phyloP scores from a whole-genome alignment of 2,797 vertebrate genomes.

The Melanotaenia trifasciata region DNA sequence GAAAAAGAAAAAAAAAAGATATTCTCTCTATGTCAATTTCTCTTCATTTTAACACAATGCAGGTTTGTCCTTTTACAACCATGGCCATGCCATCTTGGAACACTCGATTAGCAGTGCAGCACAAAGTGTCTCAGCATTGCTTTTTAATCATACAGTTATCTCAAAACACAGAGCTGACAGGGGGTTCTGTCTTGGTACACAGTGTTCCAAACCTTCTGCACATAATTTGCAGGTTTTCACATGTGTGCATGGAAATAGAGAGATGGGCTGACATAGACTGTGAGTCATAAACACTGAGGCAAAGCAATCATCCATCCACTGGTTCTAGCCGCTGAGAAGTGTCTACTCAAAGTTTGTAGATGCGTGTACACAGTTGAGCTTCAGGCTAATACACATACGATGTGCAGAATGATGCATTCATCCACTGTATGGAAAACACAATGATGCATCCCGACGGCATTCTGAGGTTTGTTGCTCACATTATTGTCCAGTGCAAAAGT shows the following conservation, averaged over 20 bases:
- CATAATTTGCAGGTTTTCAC: slow-evolving; percentile 19
- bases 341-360: slow-evolving; percentile 6
- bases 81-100: slow-evolving; percentile 60
- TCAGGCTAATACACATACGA: not conserved
- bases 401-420: not conserved
- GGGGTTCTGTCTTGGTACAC: slow-evolving; percentile 36
- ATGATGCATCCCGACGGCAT: not conserved
- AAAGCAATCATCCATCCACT: not conserved
- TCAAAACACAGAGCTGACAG: slow-evolving; percentile 37
- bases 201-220: slow-evolving; percentile 38
- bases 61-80: slow-evolving; percentile 48
- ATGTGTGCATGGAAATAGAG: slow-evolving; percentile 14
- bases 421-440: not conserved
- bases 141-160: slow-evolving; percentile 53
- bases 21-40: slow-evolving; percentile 40
- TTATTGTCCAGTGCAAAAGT: not conserved
- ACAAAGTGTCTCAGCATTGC: slow-evolving; percentile 40
- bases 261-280: slow-evolving; percentile 7
- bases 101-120: slow-evolving; percentile 51
- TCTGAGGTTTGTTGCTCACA: not conserved
- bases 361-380: slow-evolving; percentile 6
- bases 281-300: slow-evolving; percentile 14
- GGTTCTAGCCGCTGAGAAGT: slow-evolving; percentile 3
- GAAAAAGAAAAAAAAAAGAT: not conserved
- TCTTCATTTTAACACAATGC: slow-evolving; percentile 18